Percentiles rank a stretch among this genome's conserved stretches.
These are phyloP conservation scores for Anthopleura xanthogrammica DNA, from an alignment of 92 coral and sea anemone genomes.

Conservation along the genomic window DNA sequence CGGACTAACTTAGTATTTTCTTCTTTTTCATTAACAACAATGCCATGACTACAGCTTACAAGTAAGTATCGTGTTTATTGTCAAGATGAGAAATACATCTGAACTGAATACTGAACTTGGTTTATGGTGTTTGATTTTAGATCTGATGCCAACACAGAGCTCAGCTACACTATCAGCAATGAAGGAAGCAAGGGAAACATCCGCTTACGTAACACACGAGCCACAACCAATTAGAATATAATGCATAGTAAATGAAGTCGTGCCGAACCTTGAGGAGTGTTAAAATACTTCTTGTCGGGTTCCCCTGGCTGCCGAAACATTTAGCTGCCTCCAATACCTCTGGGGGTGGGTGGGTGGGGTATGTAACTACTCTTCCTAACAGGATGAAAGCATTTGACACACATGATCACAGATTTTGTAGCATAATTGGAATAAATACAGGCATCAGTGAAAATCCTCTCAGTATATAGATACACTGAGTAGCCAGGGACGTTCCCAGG, in stretches of 20 bases:
- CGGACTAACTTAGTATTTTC: not conserved
- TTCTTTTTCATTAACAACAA: not conserved
- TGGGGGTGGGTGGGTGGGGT: no score
- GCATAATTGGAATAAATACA: no score
- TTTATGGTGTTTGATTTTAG: not conserved
- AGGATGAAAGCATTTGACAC: not conserved
- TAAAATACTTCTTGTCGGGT: no score
- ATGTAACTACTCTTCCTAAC: not conserved
- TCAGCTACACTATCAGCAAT: slow-evolving; percentile 47
- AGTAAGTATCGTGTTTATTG: not conserved
- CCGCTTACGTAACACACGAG: slow-evolving; percentile 54
- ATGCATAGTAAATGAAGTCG: no score
- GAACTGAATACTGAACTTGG: not conserved
- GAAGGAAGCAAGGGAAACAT: slow-evolving; percentile 59
- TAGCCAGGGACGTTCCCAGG: no score
- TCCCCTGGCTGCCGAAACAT: no score
- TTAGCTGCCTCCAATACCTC: no score
- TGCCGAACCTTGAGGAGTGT: no score
- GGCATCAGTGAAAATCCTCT: no score
- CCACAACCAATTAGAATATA: not conserved
- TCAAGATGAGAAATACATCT: not conserved
- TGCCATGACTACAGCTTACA: not conserved
- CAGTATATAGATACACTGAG: no score
- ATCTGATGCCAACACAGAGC: slow-evolving; percentile 46
- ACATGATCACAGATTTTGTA: not conserved